Conservation (phyloP, 2,888 invertebrate genomes). For the Hemithea aestivaria region DNA sequence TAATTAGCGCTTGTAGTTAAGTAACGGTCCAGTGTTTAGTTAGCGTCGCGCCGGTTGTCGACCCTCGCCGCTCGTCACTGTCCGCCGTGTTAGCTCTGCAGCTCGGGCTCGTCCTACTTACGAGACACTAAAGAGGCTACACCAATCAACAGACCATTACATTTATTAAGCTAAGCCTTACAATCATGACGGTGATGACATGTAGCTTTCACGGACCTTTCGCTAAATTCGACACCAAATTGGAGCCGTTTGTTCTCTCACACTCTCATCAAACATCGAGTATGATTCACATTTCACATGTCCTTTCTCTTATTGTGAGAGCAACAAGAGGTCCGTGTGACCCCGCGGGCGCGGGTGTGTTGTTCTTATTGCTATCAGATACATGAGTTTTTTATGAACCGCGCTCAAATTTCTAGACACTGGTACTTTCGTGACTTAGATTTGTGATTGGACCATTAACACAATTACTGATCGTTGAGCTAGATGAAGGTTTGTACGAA, state of each 20-base stretch:
- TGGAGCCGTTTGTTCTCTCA: too few species aligned
- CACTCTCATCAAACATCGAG: too few species aligned
- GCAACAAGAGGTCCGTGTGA: constrained; percentile 1
- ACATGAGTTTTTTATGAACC: constrained; percentile 7
- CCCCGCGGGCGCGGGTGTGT: background rate
- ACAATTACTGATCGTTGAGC: constrained; percentile 3
- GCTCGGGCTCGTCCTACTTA: constrained; percentile 13
- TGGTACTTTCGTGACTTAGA: constrained; percentile 4
- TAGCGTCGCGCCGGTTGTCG: constrained; percentile 26
- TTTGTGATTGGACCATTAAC: constrained; percentile 9
- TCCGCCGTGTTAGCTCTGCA: constrained; percentile 26
- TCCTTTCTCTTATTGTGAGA: too few species aligned
- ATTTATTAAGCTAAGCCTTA: too few species aligned
- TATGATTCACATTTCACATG: too few species aligned
- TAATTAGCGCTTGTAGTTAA: constrained; percentile 1
- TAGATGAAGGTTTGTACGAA: too few species aligned
- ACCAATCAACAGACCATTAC: too few species aligned
- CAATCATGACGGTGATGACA: too few species aligned
- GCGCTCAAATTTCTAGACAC: constrained; percentile 13
- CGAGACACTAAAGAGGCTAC: too few species aligned
- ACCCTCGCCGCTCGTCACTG: constrained; percentile 32
- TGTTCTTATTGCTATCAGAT: constrained; percentile 15
- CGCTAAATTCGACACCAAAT: too few species aligned
- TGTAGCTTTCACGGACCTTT: too few species aligned
- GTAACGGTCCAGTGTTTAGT: constrained; percentile 27